phyloP scores from a whole-genome alignment of 1,140 invertebrate species.

The Meloidogyne hapla region DNA sequence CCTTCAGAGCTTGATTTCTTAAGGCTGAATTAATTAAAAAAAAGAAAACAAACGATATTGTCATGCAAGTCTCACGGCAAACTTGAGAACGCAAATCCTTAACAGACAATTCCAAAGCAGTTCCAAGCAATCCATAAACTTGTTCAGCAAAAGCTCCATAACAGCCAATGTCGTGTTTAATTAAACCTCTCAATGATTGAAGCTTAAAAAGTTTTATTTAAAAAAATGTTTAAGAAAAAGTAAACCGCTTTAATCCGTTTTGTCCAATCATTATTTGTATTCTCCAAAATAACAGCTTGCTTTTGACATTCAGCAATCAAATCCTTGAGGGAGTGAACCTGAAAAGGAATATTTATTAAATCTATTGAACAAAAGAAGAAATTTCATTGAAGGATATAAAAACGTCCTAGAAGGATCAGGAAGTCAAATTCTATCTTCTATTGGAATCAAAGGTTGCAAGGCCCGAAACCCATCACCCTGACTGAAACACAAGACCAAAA shows the following conservation, averaged over 20 bases:
- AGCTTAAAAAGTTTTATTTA: conserved; percentile 38
- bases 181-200: conserved; percentile 33
- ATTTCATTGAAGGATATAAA: too few species aligned
- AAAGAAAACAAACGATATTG: conserved; percentile 71
- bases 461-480: too few species aligned
- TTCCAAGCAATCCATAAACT: conserved; percentile 77
- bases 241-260: conserved; percentile 44
- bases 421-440: too few species aligned
- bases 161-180: conserved; percentile 75
- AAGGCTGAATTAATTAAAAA: too few species aligned
- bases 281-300: conserved; percentile 30
- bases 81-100: conserved; percentile 88
- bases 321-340: conserved; percentile 30
- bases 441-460: too few species aligned
- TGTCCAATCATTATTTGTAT: conserved; percentile 48
- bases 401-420: too few species aligned
- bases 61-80: conserved; percentile 88
- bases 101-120: conserved; percentile 78
- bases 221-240: neutral
- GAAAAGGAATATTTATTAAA: neutral
- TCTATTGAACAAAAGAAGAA: too few species aligned
- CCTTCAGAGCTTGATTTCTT: too few species aligned
- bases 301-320: conserved; percentile 38
- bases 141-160: conserved; percentile 77
- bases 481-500: too few species aligned